Base-by-base conservation (phyloP, 2,113 vertebrate species). In the Spea bombifrons region DNA sequence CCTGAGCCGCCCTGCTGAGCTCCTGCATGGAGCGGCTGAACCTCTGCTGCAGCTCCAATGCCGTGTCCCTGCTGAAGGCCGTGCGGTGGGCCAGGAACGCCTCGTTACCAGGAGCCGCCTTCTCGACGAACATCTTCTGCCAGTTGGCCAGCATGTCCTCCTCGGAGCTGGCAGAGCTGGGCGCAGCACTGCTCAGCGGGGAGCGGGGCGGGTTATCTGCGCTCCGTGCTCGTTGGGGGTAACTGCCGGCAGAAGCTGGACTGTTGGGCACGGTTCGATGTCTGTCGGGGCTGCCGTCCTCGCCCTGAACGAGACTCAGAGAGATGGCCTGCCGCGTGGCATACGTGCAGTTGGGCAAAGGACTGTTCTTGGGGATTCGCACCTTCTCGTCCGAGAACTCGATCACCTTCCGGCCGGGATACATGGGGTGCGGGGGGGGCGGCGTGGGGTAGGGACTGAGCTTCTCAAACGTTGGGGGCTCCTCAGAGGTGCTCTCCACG, bases 311-410 rank as follows among this genome's bases (percentile, higher is more conserved):
- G 12, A 99, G 89, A 86, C 97, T 96, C 61, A 99, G 89, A 0
- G 96, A 98, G 86, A 99, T 99, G 83, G 97, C 97, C 90, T 99
- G 97, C 47, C 97, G 90, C 0, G 97, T 99, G 49, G 96, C 97
- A 0, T 99, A 99, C 0, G 97, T 99, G 73, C 97, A 99, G 89
- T 99, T 99, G 81, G 97, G 97, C 73, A 99, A 86, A 0, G 97
- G 97, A 4, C 96, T 96, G 86, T 99, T 98, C 78, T 95, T 98
- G 8, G 97, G 96, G 81, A 99, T 96, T 82, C 94, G 94, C 73
- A 98, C 96, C 82, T 97, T 97, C 83, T 99, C 97, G 73, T 98
- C 97, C 0, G 96, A 96, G 87, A 99, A 99, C 85, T 99, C 97
- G 1, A 99, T 97, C 57, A 99, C 96, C 83, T 95, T 97, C 52